Evolutionary conservation across 2,797 vertebrate genomes (phyloP).

Genomic region (Eidolon dupreanum): DNA sequence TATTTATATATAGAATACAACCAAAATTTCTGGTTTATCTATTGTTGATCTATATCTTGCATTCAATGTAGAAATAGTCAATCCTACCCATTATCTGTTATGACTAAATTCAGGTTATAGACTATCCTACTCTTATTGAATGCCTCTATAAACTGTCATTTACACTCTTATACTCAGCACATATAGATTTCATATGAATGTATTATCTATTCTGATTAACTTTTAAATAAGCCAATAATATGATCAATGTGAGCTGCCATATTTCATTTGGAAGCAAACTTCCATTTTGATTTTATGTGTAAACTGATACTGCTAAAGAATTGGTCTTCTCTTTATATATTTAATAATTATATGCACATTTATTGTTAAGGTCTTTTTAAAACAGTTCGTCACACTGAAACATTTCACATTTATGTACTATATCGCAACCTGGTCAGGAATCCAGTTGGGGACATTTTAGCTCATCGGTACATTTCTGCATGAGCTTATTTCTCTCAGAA

Average conservation of each 20-base stretch:
- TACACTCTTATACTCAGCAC: not conserved
- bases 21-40: not conserved
- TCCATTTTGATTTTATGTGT: constrained; percentile 54
- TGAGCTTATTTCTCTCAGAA: constrained; percentile 1
- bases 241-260: not conserved
- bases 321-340: not conserved
- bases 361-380: not conserved
- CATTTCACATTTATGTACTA: not conserved
- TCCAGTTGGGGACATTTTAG: not conserved
- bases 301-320: not conserved
- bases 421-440: not conserved
- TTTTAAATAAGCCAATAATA: constrained; percentile 56
- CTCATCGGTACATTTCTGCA: not conserved
- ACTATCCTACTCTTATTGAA: not conserved
- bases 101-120: not conserved
- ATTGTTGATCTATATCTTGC: not conserved
- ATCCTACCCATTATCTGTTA: not conserved
- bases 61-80: not conserved
- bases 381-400: not conserved
- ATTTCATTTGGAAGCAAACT: constrained; percentile 44
- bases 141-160: not conserved
- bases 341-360: not conserved
- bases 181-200: not conserved
- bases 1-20: not conserved
- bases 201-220: constrained; percentile 19